Evolutionary conservation across 2,797 vertebrate species (phyloP).

Genomic region (Gambelia wislizenii): DNA sequence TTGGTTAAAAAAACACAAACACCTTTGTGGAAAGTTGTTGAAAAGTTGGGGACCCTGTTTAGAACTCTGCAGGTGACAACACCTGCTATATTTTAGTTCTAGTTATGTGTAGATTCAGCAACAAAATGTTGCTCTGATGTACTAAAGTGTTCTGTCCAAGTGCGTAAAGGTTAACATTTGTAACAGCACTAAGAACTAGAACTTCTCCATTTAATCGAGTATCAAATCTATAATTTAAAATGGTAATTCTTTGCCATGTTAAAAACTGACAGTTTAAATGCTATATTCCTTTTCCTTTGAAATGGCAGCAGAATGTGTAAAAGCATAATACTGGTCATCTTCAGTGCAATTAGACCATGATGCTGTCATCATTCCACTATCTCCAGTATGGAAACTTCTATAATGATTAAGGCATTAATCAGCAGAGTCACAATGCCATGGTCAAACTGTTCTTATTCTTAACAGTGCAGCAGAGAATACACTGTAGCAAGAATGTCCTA

Average conservation of each 20-base stretch:
- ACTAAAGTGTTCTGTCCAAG: no score
- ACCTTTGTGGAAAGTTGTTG: no score
- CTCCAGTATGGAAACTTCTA: not conserved
- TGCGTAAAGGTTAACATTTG: not conserved
- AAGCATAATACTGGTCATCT: constrained; percentile 6
- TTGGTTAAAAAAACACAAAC: no score
- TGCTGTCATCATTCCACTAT: not conserved
- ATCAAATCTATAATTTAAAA: constrained; percentile 26
- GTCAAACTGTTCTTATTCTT: not conserved
- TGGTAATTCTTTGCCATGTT: constrained; percentile 39
- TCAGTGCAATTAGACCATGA: not conserved
- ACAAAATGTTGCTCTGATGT: no score
- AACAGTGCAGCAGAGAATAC: not conserved
- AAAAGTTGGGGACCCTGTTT: no score
- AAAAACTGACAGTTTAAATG: constrained; percentile 27
- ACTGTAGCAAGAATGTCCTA: not conserved
- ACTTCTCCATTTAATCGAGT: constrained; percentile 30
- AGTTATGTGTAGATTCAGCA: no score
- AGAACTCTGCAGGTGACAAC: no score
- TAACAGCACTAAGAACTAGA: constrained; percentile 18
- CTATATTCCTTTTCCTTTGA: constrained; percentile 9
- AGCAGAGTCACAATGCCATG: not conserved
- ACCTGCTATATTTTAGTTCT: no score
- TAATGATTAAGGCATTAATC: not conserved
- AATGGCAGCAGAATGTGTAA: not conserved